Evolutionary conservation across 2,797 vertebrate species (phyloP).

Genomic region (Urophycis tenuis): DNA sequence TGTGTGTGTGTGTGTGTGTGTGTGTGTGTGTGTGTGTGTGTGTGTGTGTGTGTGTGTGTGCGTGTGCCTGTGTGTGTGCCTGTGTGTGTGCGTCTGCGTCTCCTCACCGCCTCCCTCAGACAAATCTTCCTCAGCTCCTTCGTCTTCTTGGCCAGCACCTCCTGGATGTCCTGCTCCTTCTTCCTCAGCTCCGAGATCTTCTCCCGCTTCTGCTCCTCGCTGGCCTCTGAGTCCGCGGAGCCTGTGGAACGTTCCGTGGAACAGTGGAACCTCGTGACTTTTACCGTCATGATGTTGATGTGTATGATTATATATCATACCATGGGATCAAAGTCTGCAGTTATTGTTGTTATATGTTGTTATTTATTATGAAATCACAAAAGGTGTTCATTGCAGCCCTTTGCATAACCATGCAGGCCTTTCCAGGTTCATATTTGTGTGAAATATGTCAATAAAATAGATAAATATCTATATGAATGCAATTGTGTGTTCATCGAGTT

Average conservation of each 20-base stretch:
- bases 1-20: no score
- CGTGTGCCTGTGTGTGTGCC: no score
- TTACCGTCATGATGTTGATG: background rate
- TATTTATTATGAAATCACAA: background rate
- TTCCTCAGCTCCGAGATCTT: conserved; percentile 87
- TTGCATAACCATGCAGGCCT: background rate
- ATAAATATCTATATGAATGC: background rate
- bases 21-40: no score
- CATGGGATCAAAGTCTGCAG: background rate
- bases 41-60: no score
- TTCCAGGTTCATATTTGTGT: background rate
- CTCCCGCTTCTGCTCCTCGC: conserved; percentile 90
- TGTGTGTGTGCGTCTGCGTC: background rate
- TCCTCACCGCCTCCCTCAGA: conserved; percentile 88
- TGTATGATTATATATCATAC: no score
- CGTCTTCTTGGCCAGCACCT: conserved; percentile 84
- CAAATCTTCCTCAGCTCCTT: conserved; percentile 95
- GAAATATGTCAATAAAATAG: no score
- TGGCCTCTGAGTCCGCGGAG: conserved; percentile 86
- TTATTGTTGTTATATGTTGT: background rate
- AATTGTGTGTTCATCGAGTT: background rate
- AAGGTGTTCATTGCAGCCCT: background rate
- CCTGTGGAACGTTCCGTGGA: conserved; percentile 45
- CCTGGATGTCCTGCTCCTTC: conserved; percentile 88
- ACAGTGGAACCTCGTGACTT: background rate